phyloP scores from a whole-genome alignment of 1,140 invertebrate species.

The Ganaspis sp. region DNA sequence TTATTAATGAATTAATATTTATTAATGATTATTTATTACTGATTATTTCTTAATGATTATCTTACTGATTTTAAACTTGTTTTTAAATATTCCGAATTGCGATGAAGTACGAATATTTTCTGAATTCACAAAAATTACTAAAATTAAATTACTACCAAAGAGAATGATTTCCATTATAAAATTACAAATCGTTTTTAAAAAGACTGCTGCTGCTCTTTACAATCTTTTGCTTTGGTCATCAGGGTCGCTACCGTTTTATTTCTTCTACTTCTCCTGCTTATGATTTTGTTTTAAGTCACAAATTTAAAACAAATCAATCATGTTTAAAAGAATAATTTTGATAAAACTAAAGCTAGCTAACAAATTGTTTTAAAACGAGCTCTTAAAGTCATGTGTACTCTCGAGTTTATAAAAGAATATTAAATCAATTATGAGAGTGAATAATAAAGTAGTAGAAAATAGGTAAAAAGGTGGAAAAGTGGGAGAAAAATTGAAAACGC shows the following conservation, averaged over 20 bases:
- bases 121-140: no score
- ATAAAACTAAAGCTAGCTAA: not conserved
- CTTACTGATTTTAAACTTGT: no score
- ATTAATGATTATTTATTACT: no score
- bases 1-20: no score
- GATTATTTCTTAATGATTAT: no score
- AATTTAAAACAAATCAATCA: no score
- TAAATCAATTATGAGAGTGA: not conserved
- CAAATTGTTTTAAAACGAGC: no score
- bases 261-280: not conserved
- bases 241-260: constrained; percentile 2
- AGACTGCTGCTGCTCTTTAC: not conserved
- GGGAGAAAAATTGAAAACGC: constrained; percentile 38
- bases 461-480: constrained; percentile 19
- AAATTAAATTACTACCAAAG: no score
- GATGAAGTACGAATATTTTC: no score
- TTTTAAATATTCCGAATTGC: no score
- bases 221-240: constrained; percentile 6
- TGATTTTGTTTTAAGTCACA: not conserved
- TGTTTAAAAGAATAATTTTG: not conserved
- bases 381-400: not conserved
- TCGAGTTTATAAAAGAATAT: not conserved
- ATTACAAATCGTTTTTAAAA: no score
- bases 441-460: not conserved
- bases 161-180: no score